Percentiles rank a stretch among this genome's conserved stretches.
Conservation (phyloP, 1,140 invertebrate species). For the Yoshiicerus persimilis region DNA sequence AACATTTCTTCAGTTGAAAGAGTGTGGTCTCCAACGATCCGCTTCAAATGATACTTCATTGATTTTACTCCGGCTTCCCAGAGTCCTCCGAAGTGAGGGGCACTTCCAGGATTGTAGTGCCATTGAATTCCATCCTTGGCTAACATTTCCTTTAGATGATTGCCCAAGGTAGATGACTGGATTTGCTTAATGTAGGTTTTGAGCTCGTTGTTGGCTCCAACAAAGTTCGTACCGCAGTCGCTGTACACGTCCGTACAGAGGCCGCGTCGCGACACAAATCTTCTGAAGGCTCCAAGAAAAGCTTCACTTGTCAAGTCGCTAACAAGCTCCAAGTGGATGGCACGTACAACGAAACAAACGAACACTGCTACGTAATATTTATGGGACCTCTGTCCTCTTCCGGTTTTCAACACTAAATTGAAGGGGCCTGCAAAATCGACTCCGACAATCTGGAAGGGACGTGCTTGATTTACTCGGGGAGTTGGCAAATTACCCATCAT, state of each 20-base stretch:
- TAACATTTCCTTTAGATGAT: not conserved
- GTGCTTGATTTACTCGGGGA: too few species aligned
- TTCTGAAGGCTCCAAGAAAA: conserved; percentile 42
- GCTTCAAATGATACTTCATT: too few species aligned
- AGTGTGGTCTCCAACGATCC: conserved; percentile 37
- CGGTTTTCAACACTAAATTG: too few species aligned
- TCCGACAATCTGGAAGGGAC: too few species aligned
- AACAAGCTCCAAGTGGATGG: conserved; percentile 50
- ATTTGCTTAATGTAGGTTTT: not conserved
- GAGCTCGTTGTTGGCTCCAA: conserved; percentile 21
- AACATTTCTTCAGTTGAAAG: conserved; percentile 26
- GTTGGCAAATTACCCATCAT: too few species aligned
- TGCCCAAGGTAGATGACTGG: not conserved
- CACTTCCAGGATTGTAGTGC: not conserved
- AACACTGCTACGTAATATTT: conserved; percentile 48
- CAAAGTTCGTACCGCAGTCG: conserved; percentile 49
- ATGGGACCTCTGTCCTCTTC: too few species aligned
- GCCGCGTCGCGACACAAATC: conserved; percentile 49
- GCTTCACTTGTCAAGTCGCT: conserved; percentile 40
- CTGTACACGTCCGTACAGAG: conserved; percentile 25
- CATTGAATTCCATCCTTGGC: not conserved
- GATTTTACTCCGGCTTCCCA: too few species aligned
- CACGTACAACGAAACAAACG: conserved; percentile 39
- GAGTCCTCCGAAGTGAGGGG: too few species aligned
- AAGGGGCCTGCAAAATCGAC: too few species aligned